Percentiles rank a stretch among this genome's conserved stretches.
These are phyloP conservation scores for Drosophila repletoides DNA, from an alignment of 1,140 invertebrate species.

Conservation along the genomic window DNA sequence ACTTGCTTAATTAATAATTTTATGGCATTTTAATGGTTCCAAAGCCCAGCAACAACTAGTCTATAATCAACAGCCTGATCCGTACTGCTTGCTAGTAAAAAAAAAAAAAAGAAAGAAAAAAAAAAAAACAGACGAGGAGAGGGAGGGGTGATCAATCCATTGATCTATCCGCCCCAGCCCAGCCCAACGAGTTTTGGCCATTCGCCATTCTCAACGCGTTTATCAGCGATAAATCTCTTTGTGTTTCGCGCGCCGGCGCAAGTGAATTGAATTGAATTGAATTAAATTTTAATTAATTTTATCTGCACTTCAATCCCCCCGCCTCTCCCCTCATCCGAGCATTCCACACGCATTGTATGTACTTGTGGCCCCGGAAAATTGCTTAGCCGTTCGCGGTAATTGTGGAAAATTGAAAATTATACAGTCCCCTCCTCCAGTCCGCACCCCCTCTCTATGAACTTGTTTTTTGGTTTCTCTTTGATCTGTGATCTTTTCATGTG, in stretches of 20 bases:
- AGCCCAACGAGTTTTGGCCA: slow-evolving; percentile 29
- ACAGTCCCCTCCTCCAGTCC: not conserved
- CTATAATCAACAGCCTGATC: slow-evolving; percentile 66
- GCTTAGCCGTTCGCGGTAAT: slow-evolving; percentile 53
- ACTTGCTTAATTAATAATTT: slow-evolving; percentile 82
- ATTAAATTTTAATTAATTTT: slow-evolving; percentile 82
- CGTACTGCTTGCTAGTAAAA: slow-evolving; percentile 6
- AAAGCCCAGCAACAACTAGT: slow-evolving; percentile 53
- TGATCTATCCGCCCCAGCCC: slow-evolving; percentile 49
- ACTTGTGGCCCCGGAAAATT: slow-evolving; percentile 44
- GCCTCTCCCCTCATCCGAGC: not conserved
- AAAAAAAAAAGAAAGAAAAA: slow-evolving; percentile 21
- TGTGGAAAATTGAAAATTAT: slow-evolving; percentile 79
- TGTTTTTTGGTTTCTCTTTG: slow-evolving; percentile 46
- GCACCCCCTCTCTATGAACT: not conserved
- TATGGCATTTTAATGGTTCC: slow-evolving; percentile 80
- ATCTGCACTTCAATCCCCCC: slow-evolving; percentile 59
- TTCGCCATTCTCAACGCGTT: slow-evolving; percentile 76
- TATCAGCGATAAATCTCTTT: slow-evolving; percentile 81
- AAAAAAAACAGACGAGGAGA: no score
- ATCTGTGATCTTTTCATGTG: slow-evolving; percentile 69
- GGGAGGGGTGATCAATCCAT: slow-evolving; percentile 32
- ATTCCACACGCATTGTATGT: slow-evolving; percentile 13
- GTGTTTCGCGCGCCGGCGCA: slow-evolving; percentile 71
- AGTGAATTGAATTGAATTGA: slow-evolving; percentile 75